phyloP scores from a whole-genome alignment of 2,113 vertebrate genomes.

The Rhadina sibilatrix region DNA sequence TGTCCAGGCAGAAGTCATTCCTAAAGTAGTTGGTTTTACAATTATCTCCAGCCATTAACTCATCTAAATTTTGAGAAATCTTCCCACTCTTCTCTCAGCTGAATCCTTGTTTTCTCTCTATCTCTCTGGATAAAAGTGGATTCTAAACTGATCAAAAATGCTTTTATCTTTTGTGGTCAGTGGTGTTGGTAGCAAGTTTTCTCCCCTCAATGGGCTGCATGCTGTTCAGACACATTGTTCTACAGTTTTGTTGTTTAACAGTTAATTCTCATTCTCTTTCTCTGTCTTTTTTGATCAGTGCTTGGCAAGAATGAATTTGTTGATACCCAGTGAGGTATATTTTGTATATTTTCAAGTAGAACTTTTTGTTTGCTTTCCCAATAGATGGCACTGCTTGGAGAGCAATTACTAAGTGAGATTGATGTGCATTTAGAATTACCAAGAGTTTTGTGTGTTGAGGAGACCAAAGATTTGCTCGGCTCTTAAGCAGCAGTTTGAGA shows the following conservation, averaged over 20 bases:
- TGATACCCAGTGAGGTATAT: background rate
- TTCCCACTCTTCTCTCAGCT: background rate
- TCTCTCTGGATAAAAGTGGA: background rate
- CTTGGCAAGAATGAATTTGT: background rate
- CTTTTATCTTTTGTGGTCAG: background rate
- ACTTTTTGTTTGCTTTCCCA: constrained; percentile 21
- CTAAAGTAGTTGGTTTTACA: background rate
- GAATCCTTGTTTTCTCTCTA: background rate
- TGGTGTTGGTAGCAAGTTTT: background rate
- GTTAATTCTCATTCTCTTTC: background rate
- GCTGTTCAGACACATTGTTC: background rate
- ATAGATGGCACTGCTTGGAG: constrained; percentile 42
- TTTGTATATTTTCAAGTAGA: background rate
- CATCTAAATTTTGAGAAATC: background rate
- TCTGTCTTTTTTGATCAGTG: background rate
- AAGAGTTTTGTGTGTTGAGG: background rate
- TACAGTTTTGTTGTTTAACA: background rate
- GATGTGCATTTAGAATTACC: background rate
- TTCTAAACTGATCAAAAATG: constrained; percentile 4
- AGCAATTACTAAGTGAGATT: background rate
- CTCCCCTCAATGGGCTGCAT: background rate
- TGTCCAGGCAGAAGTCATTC: background rate
- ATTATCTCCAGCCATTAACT: background rate
- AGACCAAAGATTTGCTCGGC: background rate
- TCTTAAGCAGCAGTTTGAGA: background rate